Evolutionary conservation across 2,888 invertebrate species (phyloP), one percentile per base, ranked within the genome.

Genomic region (Agrochola lychnidis): DNA sequence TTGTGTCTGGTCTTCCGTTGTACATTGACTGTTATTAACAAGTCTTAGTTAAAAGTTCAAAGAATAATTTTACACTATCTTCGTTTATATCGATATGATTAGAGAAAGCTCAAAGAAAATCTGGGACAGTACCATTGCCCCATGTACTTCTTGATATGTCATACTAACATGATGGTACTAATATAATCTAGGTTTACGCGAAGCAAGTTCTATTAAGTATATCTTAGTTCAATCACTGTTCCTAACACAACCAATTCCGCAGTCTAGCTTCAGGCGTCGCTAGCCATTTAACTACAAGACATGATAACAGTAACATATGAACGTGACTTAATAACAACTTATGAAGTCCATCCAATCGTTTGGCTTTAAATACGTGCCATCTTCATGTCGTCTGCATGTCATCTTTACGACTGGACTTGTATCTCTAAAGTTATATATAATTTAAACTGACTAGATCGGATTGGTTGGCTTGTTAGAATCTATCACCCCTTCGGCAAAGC

Each of bases 251-350:
- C 45, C 9, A 61, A 56, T n/a, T 73, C 5, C 7, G 3, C n/a
- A 67, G 48, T 78, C 42, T 51, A 12, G 48, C 51, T 59, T 14
- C 48, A 62, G 59, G 30, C 64, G n/a, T 62, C 70, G 0, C 14
- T 2, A 51, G 19, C 56, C 48, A 57, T 62, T 78, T 67, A 78
- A 66, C 78, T 70, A 42, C 40, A 42, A 78, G 59, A 79, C 25
- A 79, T 36, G 42, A 57, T 70, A 78, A 73, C 76, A 87, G 83
- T 87, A 73, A 85, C 53, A 75, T 53, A 62, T 70, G 70, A 73
- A 85, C 70, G 78, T 83, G 68, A 61, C 70, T 69, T 81, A 83
- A 83, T 83, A 78, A 79, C 57, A 69, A 78, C 66, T 78, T 77
- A 68, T 76, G 76, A 67, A 70, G 14, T 72, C 45, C 30, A 42